Percentiles rank a stretch among this genome's conserved stretches.
Conservation (phyloP, 2,888 invertebrate genomes). For the Bellardia bayeri region DNA sequence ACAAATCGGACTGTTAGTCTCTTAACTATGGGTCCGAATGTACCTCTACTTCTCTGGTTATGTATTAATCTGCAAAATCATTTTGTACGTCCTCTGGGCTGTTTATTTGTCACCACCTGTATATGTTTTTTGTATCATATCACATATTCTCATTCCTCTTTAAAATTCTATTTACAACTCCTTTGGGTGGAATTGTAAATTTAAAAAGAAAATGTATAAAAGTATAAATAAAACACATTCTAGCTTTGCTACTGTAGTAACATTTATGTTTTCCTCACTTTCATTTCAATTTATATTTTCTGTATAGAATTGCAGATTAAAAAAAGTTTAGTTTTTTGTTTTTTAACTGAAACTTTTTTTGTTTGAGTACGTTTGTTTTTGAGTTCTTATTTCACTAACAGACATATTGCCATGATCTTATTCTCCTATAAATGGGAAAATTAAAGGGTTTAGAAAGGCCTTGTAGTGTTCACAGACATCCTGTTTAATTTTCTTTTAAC, state of each 20-base stretch:
- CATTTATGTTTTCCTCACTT: conserved; percentile 3
- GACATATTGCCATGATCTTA: conserved; percentile 27
- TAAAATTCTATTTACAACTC: conserved; percentile 55
- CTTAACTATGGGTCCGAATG: too few species aligned
- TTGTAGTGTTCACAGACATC: too few species aligned
- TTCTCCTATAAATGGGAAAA: neutral
- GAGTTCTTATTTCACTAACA: conserved; percentile 34
- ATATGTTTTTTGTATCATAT: conserved; percentile 12
- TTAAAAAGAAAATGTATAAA: conserved; percentile 5
- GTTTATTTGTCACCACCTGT: conserved; percentile 37
- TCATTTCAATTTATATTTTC: conserved; percentile 25
- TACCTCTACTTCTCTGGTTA: too few species aligned
- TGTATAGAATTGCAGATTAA: conserved; percentile 35
- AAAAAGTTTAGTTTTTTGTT: conserved; percentile 12
- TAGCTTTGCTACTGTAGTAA: neutral
- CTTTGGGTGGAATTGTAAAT: conserved; percentile 55
- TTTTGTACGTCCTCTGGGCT: neutral
- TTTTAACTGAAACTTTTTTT: conserved; percentile 6
- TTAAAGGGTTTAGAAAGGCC: neutral
- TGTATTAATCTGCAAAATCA: too few species aligned
- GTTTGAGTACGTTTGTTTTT: neutral
- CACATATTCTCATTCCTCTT: conserved; percentile 5
- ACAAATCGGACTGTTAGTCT: too few species aligned
- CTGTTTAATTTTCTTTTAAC: too few species aligned
- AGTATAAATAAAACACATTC: conserved; percentile 8